Base-by-base conservation (phyloP, 2,797 vertebrate genomes). In the Danio kyathit region DNA sequence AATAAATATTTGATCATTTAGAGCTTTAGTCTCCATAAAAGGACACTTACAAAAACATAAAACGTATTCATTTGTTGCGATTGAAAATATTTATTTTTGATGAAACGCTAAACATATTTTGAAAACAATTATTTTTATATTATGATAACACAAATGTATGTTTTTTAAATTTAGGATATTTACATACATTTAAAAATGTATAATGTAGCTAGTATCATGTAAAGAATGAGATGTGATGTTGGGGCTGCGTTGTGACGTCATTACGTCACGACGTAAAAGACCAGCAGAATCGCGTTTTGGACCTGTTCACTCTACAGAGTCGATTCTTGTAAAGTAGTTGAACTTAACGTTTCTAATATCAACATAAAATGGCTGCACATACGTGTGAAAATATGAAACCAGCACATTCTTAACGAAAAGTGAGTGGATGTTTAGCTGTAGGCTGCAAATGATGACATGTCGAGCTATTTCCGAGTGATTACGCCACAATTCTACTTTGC, bases 231-330 rank as follows among this genome's bases (percentile, higher is more conserved):
- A 5, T 2, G 46, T 17, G 43, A 74, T 13, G 56, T 60, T 38
- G 19, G 19, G 2, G 11, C 2, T 1, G 56, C 43, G 19, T 48
- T 13, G 7, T 8, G 56, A 12, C 56, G 72, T 12, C 5, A 29
- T 38, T 60, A 5, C 71, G 71, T 73, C 54, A 59, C 8, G 40
- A 61, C 56, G 72, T 38, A 61, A 57, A n/a, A 21, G 6, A 44
- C 17, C 12, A 6, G 1, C 7, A 16, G 5, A 46, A 16, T 74
- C 56, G 43, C 16, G 5, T 10, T 51, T 3, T 29, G 7, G 19
- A 49, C 7, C 44, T 9, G 65, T 38, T 69, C 66, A 8, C n/a
- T n/a, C n/a, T n/a, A 69, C 49, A 38, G 46, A 69, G 38, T 51
- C 66, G 46, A 51, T 69, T 38, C 66, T 2, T 14, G 2, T 9